Base-by-base conservation (phyloP, 2,888 invertebrate species). In the Agelastica alni region DNA sequence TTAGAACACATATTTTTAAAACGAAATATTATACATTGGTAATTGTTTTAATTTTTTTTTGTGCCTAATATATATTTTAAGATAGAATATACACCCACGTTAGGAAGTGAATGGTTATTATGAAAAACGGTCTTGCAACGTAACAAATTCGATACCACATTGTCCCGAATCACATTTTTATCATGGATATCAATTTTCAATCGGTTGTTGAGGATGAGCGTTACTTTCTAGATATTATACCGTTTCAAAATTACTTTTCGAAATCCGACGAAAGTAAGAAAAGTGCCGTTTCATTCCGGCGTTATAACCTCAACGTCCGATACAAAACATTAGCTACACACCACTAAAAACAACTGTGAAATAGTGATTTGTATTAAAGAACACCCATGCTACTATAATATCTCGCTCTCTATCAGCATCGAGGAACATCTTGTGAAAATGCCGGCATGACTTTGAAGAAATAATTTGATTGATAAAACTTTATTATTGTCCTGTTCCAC, bases 391-490 rank as follows among this genome's bases (percentile, higher is more conserved):
- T 60, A 60, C 51, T 49, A n/a, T n/a, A 58, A 56, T 48, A 45
- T 37, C 57, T 9, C 9, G 20, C 18, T 12, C 16, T 13, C 14
- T 13, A 12, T 49, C 48, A 59, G 57, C 51, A 48, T 42, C 58
- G 36, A 30, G 22, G 47, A 54, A n/a, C n/a, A 54, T 56, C 57
- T 58, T 59, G 64, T 62, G 61, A 64, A 62, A 63, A 60, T 39
- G 64, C 63, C 70, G 67, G 69, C 70, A 65, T 71, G 70, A 71
- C 70, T 64, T 43, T 63, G 59, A 61, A 49, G 58, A 67, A 67
- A 64, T 70, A 70, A 70, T 70, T 68, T 70, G 70, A 70, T 70
- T 68, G 69, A 69, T 70, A 70, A 70, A 70, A 70, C 70, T 70
- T 69, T 65, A 70, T 70, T 66, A 62, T 57, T 49, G 47, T 45